Conservation (phyloP, 2,888 invertebrate species). For the Tillus elongatus region DNA sequence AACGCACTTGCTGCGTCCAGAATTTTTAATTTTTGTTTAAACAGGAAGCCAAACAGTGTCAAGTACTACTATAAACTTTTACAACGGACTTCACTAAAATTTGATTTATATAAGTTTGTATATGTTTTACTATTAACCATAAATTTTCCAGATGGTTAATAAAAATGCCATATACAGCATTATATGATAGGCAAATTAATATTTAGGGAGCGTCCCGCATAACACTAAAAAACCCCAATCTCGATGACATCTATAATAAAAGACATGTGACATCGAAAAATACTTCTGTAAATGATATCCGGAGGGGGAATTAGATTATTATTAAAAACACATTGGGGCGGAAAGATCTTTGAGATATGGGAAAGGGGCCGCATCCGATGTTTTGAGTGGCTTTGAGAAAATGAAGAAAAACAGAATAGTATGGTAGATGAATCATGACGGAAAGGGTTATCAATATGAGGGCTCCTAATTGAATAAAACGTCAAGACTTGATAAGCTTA, state of each 20-base stretch:
- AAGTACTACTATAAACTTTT: no score
- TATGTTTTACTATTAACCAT: no score
- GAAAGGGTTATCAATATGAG: slow-evolving; percentile 25
- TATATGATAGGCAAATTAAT: slow-evolving; percentile 1
- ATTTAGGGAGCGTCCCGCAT: neutral
- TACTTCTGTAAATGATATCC: slow-evolving; percentile 37
- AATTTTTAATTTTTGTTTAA: no score
- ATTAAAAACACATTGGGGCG: slow-evolving; percentile 26
- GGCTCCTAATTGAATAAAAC: slow-evolving; percentile 28
- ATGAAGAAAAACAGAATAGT: slow-evolving; percentile 16
- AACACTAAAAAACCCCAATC: slow-evolving; percentile 15
- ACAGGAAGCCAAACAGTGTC: no score
- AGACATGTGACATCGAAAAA: slow-evolving; percentile 39
- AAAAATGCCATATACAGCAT: slow-evolving; percentile 1
- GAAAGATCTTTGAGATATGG: slow-evolving; percentile 21
- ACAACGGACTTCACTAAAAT: no score
- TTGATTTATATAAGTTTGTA: no score
- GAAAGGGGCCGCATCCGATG: slow-evolving; percentile 12
- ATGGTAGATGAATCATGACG: slow-evolving; percentile 24
- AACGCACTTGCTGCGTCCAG: no score
- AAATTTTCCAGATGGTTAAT: no score
- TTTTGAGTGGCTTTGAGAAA: slow-evolving; percentile 10
- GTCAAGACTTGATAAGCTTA: slow-evolving; percentile 13
- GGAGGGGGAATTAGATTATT: slow-evolving; percentile 21
- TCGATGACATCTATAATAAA: slow-evolving; percentile 31